Evolutionary conservation across 2,888 invertebrate species (phyloP).

Genomic region (Patella ulyssiponensis): DNA sequence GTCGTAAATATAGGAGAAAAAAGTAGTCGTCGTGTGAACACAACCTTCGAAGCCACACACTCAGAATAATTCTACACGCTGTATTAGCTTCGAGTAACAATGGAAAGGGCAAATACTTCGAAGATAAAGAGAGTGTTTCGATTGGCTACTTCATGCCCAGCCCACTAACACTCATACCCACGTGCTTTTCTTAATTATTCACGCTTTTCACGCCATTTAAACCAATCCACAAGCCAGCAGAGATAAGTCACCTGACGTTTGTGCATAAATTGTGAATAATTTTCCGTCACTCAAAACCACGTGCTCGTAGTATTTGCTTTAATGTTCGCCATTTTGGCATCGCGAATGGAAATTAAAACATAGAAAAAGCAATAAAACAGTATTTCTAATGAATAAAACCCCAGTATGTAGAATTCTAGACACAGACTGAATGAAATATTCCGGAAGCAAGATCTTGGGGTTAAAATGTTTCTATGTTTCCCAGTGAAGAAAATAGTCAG

Average conservation of each 20-base stretch:
- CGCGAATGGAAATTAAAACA: no score
- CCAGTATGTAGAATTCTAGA: no score
- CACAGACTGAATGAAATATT: no score
- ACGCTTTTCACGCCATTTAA: slow-evolving; percentile 30
- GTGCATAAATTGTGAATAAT: slow-evolving; percentile 3
- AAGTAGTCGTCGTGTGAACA: slow-evolving; percentile 40
- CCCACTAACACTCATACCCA: slow-evolving; percentile 53
- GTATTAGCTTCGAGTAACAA: slow-evolving; percentile 59
- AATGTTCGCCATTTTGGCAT: no score
- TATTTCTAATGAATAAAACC: no score
- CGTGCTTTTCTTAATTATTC: slow-evolving; percentile 64
- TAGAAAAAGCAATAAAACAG: no score
- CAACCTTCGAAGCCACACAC: slow-evolving; percentile 54
- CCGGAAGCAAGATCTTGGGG: no score
- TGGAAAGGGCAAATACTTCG: slow-evolving; percentile 39
- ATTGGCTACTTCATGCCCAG: slow-evolving; percentile 20
- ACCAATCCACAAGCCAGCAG: slow-evolving; percentile 32
- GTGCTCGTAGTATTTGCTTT: background rate
- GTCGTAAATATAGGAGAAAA: no score
- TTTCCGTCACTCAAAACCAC: slow-evolving; percentile 1
- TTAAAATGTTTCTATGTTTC: no score
- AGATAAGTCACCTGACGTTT: slow-evolving; percentile 23
- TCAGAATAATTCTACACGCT: slow-evolving; percentile 61
- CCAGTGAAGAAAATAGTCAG: no score
- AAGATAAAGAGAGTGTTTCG: slow-evolving; percentile 19